Base-by-base conservation (phyloP, 2,113 vertebrate genomes). In the Okapia johnstoni region DNA sequence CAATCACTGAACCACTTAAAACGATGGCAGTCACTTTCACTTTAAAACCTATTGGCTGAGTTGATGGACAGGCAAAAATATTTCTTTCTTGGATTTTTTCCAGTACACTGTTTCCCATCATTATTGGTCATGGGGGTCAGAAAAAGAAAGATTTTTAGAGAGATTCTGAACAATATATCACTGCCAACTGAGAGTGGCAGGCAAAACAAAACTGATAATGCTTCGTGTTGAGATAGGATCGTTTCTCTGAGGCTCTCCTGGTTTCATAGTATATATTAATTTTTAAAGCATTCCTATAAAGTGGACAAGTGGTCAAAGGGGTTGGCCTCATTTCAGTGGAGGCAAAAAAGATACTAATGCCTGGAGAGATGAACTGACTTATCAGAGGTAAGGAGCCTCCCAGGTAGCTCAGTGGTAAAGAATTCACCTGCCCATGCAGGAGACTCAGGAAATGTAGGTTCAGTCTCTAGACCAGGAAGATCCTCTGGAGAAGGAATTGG, bases 231-330 rank as follows among this genome's bases (percentile, higher is more conserved):
- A 97, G 90, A 97, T 70, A 86, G 61, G 46, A 86, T 84, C 57
- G 1, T 85, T 79, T 43, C 81, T 94, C 40, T 14, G 61, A 93
- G 77, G 46, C 25, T 48, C 50, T 97, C 55, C 85, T 84, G 88
- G n/a, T 80, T 96, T 97, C 94, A 91, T 23, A 40, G 92, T 40
- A 50, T 91, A 97, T 98, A 86, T 93, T 97, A 97, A 97, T 96
- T 97, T 96, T 93, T 85, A 96, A 88, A 93, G 58, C 55, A 94
- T 93, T 95, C 84, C 94, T 96, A 30, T 95, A 63, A 97, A 85
- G 36, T 60, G 90, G 57, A 97, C 93, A 97, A 96, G 93, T 91
- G 85, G 93, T 46, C 63, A 92, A 83, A 52, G 17, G 50, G 25
- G n/a, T 50, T 60, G 87, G 85, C 70, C 79, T 63, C 57, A n/a